Conservation (phyloP, 1,140 invertebrate species). For the Muscidifurax raptorellus region DNA sequence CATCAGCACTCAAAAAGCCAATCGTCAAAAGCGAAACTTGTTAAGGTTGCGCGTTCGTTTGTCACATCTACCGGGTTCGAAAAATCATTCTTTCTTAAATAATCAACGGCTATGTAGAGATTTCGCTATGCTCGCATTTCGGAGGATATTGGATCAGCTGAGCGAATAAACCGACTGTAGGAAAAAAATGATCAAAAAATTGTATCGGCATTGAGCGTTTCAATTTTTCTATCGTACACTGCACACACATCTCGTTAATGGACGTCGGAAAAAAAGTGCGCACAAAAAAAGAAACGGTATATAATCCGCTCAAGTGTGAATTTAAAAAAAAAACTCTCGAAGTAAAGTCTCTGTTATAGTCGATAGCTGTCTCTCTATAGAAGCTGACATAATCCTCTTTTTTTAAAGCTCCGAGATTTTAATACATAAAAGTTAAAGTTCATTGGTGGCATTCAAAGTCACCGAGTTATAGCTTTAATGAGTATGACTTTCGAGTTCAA, state of each 20-base stretch:
- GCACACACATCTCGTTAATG: background rate
- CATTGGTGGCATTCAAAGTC: too few relatives aligned
- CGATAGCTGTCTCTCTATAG: background rate
- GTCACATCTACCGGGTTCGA: background rate
- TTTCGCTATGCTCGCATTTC: background rate
- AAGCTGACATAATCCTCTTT: background rate
- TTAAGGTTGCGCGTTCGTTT: background rate
- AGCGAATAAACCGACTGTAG: background rate
- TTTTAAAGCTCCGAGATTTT: too few relatives aligned
- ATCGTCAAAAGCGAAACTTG: background rate
- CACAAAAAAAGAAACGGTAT: background rate
- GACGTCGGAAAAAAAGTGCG: background rate
- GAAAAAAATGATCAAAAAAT: slow-evolving; percentile 1
- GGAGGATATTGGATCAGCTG: background rate
- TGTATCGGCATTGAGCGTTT: background rate
- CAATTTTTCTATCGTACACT: slow-evolving; percentile 1
- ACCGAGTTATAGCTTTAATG: too few relatives aligned
- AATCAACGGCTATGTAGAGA: slow-evolving; percentile 14
- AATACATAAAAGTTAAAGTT: too few relatives aligned
- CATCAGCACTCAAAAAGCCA: too few relatives aligned
- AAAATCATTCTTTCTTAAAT: slow-evolving; percentile 4
- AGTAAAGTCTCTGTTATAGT: background rate
- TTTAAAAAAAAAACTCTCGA: slow-evolving; percentile 2
- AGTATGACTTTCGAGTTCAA: too few relatives aligned
- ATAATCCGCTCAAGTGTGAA: slow-evolving; percentile 7